Evolutionary conservation across 2,797 vertebrate species (phyloP), one percentile per base, ranked within the genome.

Genomic region (Stomatorhinus walkeri): DNA sequence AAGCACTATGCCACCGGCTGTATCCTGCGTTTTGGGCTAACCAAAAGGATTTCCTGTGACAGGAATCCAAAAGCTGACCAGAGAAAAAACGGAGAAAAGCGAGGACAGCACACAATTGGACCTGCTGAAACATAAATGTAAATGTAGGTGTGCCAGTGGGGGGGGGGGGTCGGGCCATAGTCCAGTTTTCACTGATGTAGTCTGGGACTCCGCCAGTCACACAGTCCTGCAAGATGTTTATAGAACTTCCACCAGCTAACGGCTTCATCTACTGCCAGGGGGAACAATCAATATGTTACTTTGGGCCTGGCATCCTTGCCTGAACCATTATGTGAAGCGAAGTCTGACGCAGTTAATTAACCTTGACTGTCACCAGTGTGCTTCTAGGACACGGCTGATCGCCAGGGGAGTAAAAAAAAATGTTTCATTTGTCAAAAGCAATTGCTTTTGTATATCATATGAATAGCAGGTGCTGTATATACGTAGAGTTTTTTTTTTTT

Each of bases 191-290:
- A 24, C 88, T 24, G 32, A 76, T 87, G n/a, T n/a, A 76, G 46
- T 22, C 61, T 72, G 88, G 64, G 61, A 87, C 36, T n/a, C 51
- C 22, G 81, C n/a, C 51, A 43, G n/a, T 22, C 28, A 54, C 43
- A 72, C 46, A 85, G 43, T 46, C 54, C 19, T 89, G 49, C 19
- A 61, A 89, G 61, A 79, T 10, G 22, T 89, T 56, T 46, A 40
- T 76, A 16, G 49, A 76, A 87, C 85, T 87, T 89, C 43, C 46
- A 9, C 32, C 40, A 28, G 32, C 85, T 52, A 87, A 89, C n/a
- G 28, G 87, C 87, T 32, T 81, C 87, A 83, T 59, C 12, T 43
- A 46, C 52, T 56, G 88, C 72, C 51, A 84, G n/a, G 79, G 43
- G 43, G 36, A 79, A 43, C 36, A 68, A 48, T 59, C 59, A 86